These are phyloP conservation scores for Cebus imitator DNA, from an alignment of 2,113 vertebrate species.

Conservation along the genomic window DNA sequence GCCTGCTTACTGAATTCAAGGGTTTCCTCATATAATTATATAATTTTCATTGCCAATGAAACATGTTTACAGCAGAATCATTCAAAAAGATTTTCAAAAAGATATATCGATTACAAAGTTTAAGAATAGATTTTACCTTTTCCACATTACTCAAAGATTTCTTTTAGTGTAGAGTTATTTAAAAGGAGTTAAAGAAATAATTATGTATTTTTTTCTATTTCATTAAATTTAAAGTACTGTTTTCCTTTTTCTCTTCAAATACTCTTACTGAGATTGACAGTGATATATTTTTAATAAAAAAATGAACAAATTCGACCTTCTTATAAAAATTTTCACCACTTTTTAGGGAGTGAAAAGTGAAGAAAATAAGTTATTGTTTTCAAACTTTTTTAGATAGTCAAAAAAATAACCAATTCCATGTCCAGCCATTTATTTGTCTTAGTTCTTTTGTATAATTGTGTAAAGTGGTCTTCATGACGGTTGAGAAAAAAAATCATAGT, in stretches of 20 bases:
- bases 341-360: neutral
- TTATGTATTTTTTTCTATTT: neutral
- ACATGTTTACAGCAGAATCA: neutral
- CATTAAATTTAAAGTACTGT: neutral
- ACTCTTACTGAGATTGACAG: neutral
- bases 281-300: neutral
- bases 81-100: constrained; percentile 2
- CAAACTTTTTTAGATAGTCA: neutral
- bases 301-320: neutral
- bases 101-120: neutral
- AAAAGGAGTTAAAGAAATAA: neutral
- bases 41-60: constrained; percentile 15
- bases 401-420: neutral
- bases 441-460: neutral
- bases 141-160: neutral
- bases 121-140: neutral
- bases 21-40: neutral
- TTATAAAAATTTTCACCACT: neutral
- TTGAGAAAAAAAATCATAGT: neutral
- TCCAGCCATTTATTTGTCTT: neutral
- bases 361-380: neutral
- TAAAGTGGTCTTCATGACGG: neutral
- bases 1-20: constrained; percentile 19
- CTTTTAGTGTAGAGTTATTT: neutral
- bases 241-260: neutral